A percentile compares a stretch with the other conserved stretches of the same genome.
Conservation (phyloP, 1,140 invertebrate species). For the Dreissena polymorpha region DNA sequence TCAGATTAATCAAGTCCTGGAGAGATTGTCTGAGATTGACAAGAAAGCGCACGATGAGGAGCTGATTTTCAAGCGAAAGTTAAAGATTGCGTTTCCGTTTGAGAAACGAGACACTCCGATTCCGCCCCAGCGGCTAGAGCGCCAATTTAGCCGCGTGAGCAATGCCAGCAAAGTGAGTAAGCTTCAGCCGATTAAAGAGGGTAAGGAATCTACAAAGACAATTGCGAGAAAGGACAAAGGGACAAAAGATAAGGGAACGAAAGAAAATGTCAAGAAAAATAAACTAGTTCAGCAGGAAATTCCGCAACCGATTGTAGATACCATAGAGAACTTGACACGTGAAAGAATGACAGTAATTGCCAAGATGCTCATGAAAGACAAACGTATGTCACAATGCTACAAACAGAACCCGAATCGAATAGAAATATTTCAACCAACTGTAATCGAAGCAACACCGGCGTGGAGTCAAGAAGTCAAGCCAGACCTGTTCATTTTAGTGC, state of each 20-base stretch:
- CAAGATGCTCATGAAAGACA: conserved; percentile 34
- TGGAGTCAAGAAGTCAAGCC: conserved; percentile 38
- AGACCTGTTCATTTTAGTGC: conserved; percentile 29
- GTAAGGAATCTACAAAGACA: background rate
- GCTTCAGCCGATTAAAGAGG: conserved; percentile 43
- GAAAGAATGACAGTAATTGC: conserved; percentile 46
- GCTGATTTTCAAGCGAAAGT: conserved; percentile 29
- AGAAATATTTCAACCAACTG: conserved; percentile 44
- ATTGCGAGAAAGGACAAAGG: background rate
- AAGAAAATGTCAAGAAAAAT: background rate
- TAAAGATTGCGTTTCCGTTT: conserved; percentile 6
- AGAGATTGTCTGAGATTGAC: conserved; percentile 37
- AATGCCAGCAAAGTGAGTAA: background rate
- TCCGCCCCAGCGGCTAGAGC: conserved; percentile 22
- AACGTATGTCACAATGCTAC: conserved; percentile 43
- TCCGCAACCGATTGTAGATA: conserved; percentile 13
- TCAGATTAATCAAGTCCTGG: conserved; percentile 47
- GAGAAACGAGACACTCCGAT: conserved; percentile 47
- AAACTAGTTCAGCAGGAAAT: background rate
- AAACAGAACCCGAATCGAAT: conserved; percentile 41
- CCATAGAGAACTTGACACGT: conserved; percentile 34
- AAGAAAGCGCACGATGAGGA: conserved; percentile 36
- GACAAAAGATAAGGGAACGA: background rate
- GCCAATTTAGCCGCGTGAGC: conserved; percentile 28
- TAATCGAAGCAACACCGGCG: conserved; percentile 30